A percentile compares a stretch with the other conserved stretches of the same genome.
These are phyloP conservation scores for Zosterops pallidus DNA, from an alignment of 2,113 vertebrate genomes.

Conservation along the genomic window DNA sequence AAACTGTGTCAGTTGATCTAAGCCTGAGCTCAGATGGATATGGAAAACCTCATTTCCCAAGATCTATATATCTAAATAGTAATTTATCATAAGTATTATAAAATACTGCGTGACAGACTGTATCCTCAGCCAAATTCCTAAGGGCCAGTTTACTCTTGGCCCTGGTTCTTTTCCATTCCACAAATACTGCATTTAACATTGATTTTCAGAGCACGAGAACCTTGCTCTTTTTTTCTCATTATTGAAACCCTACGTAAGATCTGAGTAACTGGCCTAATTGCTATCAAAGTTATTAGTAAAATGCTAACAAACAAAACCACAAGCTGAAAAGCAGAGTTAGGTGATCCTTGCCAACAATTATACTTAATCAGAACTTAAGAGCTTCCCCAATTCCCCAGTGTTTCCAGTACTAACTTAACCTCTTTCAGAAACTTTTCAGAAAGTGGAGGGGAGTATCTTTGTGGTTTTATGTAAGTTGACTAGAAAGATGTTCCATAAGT, in stretches of 20 bases:
- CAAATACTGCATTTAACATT: not conserved
- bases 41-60: not conserved
- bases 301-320: not conserved
- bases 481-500: not conserved
- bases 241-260: rapidly evolving
- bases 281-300: not conserved
- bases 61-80: not conserved
- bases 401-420: not conserved
- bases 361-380: not conserved
- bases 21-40: not conserved
- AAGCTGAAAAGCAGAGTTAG: not conserved
- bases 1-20: not conserved
- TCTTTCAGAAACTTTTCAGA: not conserved
- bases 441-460: not conserved
- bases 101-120: not conserved
- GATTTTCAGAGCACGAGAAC: not conserved
- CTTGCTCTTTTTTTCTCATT: not conserved
- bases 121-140: not conserved
- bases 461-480: not conserved
- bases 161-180: not conserved
- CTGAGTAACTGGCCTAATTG: not conserved
- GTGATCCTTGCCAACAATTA: not conserved
- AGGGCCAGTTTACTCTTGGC: not conserved
- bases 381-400: not conserved
- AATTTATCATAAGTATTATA: not conserved